Evolutionary conservation across 2,113 vertebrate genomes (phyloP), one percentile per base, ranked within the genome.

Genomic region (Saccopteryx bilineata): DNA sequence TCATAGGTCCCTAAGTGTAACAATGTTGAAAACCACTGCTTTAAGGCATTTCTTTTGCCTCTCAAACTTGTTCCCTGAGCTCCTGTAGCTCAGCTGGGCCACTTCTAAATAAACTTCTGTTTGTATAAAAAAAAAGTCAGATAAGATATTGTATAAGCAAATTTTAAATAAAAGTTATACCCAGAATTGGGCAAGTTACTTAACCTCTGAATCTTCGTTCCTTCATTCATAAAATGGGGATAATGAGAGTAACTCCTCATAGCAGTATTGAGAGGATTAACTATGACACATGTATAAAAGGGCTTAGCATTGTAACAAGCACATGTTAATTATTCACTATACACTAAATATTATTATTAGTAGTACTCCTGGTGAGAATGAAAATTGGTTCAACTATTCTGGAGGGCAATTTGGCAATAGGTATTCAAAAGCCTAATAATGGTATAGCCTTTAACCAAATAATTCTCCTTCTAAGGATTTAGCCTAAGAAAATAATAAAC

Each of bases 201-300:
- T 92, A 94, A 94, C 76, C 63, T 71, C 79, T 95, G 65, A 74
- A 72, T 82, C 14, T 54, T 83, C 61, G 78, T 87, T 91, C n/a
- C 60, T 56, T 84, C 66, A 54, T 58, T 33, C 26, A 26, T 87
- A 93, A 76, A 95, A 87, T 21, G 58, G 33, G 23, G 48, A 83
- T 23, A 81, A 46, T 69, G 50, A 56, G 3, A 65, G 21, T 56
- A 87, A 84, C 31, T 65, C 74, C 58, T 87, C 52, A 60, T 2
- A 75, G 21, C 26, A 66, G 7, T 39, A 28, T 78, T 84, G 39
- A 82, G 21, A 54, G 61, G 19, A 87, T 87, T 93, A 83, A 58
- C 80, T 56, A 56, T 13, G 7, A 48, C 31, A 82, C 24, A 33
- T 61, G 26, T 21, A 66, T 71, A 80, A 90, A 84, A 84, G 48